These are phyloP conservation scores for Penaeus japonicus DNA, from an alignment of 1,140 invertebrate genomes.

Conservation along the genomic window DNA sequence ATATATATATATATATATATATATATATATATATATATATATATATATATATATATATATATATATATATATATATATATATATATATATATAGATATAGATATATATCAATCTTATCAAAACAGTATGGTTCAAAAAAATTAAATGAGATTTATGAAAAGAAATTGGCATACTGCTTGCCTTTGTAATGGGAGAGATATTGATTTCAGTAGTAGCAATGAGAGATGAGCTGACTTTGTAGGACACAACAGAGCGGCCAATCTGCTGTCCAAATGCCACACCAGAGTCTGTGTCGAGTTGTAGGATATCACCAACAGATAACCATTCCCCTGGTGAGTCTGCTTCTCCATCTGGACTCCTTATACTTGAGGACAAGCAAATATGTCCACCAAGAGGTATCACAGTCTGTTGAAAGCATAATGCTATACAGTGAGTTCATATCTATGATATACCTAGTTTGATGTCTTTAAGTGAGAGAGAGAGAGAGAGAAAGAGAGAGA, in stretches of 20 bases:
- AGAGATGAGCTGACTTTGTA: constrained; percentile 16
- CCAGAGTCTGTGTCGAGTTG: constrained; percentile 19
- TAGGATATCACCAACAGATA: not conserved
- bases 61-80: too few species aligned
- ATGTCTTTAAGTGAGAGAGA: too few species aligned
- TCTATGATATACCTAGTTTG: too few species aligned
- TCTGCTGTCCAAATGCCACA: constrained; percentile 14
- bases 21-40: too few species aligned
- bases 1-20: not conserved
- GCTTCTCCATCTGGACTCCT: not conserved
- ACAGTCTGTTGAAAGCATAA: constrained; percentile 11
- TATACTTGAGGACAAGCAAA: constrained; percentile 39
- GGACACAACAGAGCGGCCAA: constrained; percentile 15
- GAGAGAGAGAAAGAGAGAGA: too few species aligned
- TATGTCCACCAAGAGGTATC: constrained; percentile 10
- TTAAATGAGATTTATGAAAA: not conserved
- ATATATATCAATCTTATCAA: too few species aligned
- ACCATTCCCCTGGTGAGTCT: constrained; percentile 19
- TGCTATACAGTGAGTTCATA: not conserved
- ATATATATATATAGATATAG: too few species aligned
- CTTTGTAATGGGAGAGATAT: constrained; percentile 30
- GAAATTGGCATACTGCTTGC: not conserved
- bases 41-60: too few species aligned
- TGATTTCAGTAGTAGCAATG: constrained; percentile 26
- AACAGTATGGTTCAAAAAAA: not conserved